These are phyloP conservation scores for Omphaloscelis lunosa DNA, from an alignment of 2,888 invertebrate genomes.

Conservation along the genomic window DNA sequence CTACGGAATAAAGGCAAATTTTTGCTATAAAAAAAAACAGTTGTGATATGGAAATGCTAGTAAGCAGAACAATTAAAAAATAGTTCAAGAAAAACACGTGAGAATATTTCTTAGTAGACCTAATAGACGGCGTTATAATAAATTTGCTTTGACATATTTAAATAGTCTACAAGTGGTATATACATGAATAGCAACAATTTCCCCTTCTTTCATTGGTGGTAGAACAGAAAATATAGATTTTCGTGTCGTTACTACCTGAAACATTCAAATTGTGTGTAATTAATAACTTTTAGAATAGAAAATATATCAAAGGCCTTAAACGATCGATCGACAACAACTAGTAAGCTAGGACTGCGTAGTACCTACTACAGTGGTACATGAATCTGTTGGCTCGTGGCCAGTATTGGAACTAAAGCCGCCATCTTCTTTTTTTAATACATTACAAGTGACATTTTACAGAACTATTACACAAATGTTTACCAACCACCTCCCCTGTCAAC, in stretches of 20 bases:
- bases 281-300: neutral
- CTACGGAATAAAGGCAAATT: neutral
- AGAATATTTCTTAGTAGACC: neutral
- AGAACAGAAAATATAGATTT: neutral
- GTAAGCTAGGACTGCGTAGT: neutral
- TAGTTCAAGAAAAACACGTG: neutral
- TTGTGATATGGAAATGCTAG: no score
- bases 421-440: neutral
- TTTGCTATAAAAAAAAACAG: neutral
- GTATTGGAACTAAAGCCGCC: neutral
- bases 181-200: neutral
- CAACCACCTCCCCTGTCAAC: neutral
- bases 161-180: neutral
- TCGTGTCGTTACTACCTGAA: neutral
- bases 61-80: neutral
- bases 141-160: neutral
- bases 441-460: neutral
- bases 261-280: neutral
- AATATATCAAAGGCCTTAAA: neutral
- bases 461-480: neutral
- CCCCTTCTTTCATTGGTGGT: no score
- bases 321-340: slow-evolving; percentile 7
- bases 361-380: neutral
- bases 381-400: neutral
- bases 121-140: neutral